Conservation (phyloP, 2,888 invertebrate species). For the Merodon equestris region DNA sequence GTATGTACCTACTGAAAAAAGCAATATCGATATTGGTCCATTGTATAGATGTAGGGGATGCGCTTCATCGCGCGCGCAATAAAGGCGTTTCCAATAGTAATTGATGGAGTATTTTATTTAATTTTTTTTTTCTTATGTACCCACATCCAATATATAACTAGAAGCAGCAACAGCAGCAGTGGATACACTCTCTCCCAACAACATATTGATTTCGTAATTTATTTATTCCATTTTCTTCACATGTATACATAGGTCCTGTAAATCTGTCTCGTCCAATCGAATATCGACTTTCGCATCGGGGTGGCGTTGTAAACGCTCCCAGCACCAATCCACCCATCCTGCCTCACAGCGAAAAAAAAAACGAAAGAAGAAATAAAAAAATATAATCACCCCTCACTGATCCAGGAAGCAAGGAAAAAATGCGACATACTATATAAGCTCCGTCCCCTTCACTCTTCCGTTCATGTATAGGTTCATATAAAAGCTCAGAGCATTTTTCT, state of each 20-base stretch:
- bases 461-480: constrained; percentile 44
- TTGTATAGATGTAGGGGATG: constrained; percentile 61
- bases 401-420: constrained; percentile 40
- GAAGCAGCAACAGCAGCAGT: background rate
- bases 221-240: constrained; percentile 50
- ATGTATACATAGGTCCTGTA: constrained; percentile 48
- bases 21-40: constrained; percentile 68
- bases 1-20: constrained; percentile 37
- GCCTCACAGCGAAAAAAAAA: constrained; percentile 15
- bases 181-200: constrained; percentile 39
- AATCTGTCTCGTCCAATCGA: constrained; percentile 69
- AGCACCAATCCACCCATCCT: constrained; percentile 51
- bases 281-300: constrained; percentile 67
- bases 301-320: constrained; percentile 58
- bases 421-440: constrained; percentile 50
- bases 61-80: constrained; percentile 69
- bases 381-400: constrained; percentile 66
- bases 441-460: constrained; percentile 62
- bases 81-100: constrained; percentile 70
- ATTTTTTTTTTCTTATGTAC: constrained; percentile 11
- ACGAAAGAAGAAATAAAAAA: constrained; percentile 46
- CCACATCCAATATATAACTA: background rate
- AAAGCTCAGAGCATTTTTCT: constrained; percentile 62
- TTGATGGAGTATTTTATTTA: constrained; percentile 56
- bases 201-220: constrained; percentile 64